phyloP scores from a whole-genome alignment of 2,113 vertebrate species.

The Hemichromis elongatus region DNA sequence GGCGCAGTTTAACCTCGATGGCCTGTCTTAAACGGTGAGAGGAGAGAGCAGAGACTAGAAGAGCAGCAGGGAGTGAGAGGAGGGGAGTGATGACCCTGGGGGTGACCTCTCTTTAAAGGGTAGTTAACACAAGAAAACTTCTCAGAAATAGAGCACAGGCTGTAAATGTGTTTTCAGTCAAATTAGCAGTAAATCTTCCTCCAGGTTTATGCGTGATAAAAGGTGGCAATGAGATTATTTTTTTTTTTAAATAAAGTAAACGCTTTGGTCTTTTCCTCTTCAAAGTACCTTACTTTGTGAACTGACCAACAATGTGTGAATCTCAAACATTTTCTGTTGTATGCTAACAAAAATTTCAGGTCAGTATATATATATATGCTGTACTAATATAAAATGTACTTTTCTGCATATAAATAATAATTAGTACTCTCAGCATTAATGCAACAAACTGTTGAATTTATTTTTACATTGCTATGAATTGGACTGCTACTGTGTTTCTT shows the following conservation, averaged over 20 bases:
- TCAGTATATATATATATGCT: neutral
- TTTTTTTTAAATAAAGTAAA: neutral
- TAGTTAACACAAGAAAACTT: constrained; percentile 29
- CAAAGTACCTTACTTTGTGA: neutral
- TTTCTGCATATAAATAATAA: neutral
- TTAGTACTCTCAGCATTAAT: neutral
- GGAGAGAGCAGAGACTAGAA: neutral
- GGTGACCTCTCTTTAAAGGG: constrained; percentile 19
- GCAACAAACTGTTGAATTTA: neutral
- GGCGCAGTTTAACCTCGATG: neutral
- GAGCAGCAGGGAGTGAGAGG: neutral
- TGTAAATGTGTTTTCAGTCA: constrained; percentile 32
- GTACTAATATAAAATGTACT: neutral
- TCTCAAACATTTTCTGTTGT: neutral
- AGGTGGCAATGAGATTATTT: neutral
- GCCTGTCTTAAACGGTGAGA: neutral
- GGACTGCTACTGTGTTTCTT: neutral
- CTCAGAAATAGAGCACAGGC: neutral
- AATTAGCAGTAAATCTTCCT: constrained; percentile 44
- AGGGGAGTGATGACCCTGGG: neutral
- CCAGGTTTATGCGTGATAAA: neutral
- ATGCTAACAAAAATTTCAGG: neutral
- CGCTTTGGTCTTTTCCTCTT: neutral
- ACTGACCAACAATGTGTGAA: neutral
- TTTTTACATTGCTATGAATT: neutral